A percentile compares a stretch with the other conserved stretches of the same genome.
Conservation (phyloP, 2,113 vertebrate genomes). For the Pomatostomus ruficeps region DNA sequence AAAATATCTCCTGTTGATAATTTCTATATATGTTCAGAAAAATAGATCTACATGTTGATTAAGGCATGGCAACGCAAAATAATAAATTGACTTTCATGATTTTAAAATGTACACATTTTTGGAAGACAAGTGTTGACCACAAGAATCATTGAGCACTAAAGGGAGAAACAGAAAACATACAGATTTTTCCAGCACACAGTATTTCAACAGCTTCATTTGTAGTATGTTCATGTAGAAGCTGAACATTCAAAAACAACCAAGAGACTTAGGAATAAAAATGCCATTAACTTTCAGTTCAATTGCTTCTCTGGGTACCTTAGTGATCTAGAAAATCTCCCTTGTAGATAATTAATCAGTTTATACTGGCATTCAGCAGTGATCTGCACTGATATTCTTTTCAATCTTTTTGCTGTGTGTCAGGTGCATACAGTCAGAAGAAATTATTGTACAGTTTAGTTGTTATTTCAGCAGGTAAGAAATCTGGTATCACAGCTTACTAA, state of each 20-base stretch:
- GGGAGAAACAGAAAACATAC: neutral
- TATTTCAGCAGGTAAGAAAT: neutral
- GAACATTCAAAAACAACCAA: neutral
- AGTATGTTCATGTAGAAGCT: neutral
- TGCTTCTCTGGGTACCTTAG: neutral
- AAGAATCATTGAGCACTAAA: neutral
- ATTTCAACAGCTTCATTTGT: neutral
- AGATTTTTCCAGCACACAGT: neutral
- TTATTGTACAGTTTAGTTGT: neutral
- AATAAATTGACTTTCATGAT: neutral
- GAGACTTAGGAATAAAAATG: neutral
- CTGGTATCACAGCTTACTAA: neutral
- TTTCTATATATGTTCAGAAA: neutral
- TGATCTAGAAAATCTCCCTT: neutral
- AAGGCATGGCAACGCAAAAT: neutral
- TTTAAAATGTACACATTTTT: neutral
- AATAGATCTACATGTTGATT: neutral
- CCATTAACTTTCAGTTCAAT: neutral
- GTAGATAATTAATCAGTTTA: neutral
- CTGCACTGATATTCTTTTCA: neutral
- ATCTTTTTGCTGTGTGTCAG: neutral
- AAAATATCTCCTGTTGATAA: neutral
- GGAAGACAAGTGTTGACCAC: neutral
- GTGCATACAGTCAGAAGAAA: neutral
- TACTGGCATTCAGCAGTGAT: neutral